Base-by-base conservation (phyloP, 2,797 vertebrate species). In the Varecia variegata region DNA sequence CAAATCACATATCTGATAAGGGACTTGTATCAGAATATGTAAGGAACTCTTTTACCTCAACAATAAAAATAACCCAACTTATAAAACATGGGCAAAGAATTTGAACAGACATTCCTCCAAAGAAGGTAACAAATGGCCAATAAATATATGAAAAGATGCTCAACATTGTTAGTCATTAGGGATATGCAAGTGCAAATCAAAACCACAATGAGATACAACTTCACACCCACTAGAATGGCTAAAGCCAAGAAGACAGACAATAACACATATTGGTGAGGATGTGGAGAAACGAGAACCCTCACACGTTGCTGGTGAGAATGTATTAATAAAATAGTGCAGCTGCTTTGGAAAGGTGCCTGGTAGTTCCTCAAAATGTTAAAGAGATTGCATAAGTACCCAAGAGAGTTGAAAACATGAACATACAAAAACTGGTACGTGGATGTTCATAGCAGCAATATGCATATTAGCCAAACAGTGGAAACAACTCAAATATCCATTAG, bases 151-250 rank as follows among this genome's bases (percentile, higher is more conserved):
- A 52, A 77, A 77, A 77, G 50, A 68, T 83, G 11, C 6, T 92
- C 50, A 56, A n/a, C 12, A 32, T 79, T 20, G 13, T 87, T 68
- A 74, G 30, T 62, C 32, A 52, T 71, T 86, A 84, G 5, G 35
- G 52, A 92, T 93, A 95, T 68, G 7, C 18, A 58, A 87, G 50
- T 58, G 50, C n/a, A 91, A 43, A 80, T 87, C 40, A 94, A 94
- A 97, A 60, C 15, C 45, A 93, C 62, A 86, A 13, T 94, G 32
- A 60, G 47, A 60, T 38, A 73, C 23, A 60, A 67, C 50, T 93
- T 91, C 45, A 45, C 12, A 90, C 32, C 30, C 27, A 32, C n/a
- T 85, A 88, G 5, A 40, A 80, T 71, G n/a, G n/a, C 25, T 88
- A 92, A 83, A 71, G 20, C 70, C 7, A 74, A 79, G 56, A 88